A percentile compares a stretch with the other conserved stretches of the same genome.
These are phyloP conservation scores for Podotricha telesiphe DNA, from an alignment of 2,888 invertebrate species.

Conservation along the genomic window DNA sequence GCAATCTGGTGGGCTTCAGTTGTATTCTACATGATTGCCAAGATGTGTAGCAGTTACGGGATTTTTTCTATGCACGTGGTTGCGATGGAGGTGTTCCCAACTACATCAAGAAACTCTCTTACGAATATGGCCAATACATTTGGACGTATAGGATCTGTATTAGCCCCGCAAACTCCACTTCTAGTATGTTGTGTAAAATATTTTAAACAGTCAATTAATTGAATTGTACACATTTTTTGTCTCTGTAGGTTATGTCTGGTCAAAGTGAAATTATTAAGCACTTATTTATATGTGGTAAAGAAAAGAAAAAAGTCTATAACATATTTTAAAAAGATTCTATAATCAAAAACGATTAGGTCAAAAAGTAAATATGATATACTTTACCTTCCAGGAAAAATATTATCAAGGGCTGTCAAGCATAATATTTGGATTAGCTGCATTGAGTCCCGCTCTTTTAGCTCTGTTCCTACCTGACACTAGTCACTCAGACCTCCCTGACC, in stretches of 20 bases:
- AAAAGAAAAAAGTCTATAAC: no score
- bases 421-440: slow-evolving; percentile 65
- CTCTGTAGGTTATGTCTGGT: no score
- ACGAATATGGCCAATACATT: slow-evolving; percentile 86
- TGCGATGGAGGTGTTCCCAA: slow-evolving; percentile 88
- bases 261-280: no score
- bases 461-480: slow-evolving; percentile 72
- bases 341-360: background rate
- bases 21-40: slow-evolving; percentile 84
- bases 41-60: slow-evolving; percentile 86
- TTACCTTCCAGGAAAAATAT: slow-evolving; percentile 59
- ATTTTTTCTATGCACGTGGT: slow-evolving; percentile 86
- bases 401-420: slow-evolving; percentile 69
- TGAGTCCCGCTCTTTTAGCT: slow-evolving; percentile 65
- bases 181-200: slow-evolving; percentile 78
- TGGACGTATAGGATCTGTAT: slow-evolving; percentile 85
- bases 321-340: no score
- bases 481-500: slow-evolving; percentile 61
- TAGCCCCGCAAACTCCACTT: slow-evolving; percentile 86
- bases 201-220: no score
- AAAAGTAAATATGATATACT: background rate
- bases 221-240: no score
- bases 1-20: slow-evolving; percentile 74
- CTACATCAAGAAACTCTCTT: slow-evolving; percentile 85
- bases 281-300: no score